A percentile compares a stretch with the other conserved stretches of the same genome.
Conservation (phyloP, 2,797 vertebrate species). For the Hyperoplus lanceolatus region DNA sequence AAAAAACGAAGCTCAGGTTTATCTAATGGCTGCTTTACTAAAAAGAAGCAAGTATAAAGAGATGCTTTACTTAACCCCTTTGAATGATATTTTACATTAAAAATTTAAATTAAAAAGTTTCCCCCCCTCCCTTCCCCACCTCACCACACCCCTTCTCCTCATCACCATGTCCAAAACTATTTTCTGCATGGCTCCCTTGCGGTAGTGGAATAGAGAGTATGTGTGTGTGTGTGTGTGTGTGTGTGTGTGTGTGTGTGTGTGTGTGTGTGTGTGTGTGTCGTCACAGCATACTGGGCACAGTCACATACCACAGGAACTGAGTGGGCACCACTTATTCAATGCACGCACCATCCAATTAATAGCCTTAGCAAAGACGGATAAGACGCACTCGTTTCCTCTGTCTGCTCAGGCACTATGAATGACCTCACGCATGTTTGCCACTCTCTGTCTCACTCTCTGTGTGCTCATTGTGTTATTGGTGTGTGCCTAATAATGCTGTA, state of each 20-base stretch:
- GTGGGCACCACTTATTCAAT: slow-evolving; percentile 45
- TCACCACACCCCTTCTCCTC: too few species aligned
- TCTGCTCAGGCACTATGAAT: slow-evolving; percentile 30
- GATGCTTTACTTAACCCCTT: too few species aligned
- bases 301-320: slow-evolving; percentile 33
- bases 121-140: too few species aligned
- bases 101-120: too few species aligned
- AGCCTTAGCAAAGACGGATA: slow-evolving; percentile 20
- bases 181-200: too few species aligned
- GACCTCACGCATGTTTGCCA: slow-evolving; percentile 42
- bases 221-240: not conserved
- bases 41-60: too few species aligned
- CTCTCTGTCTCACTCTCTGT: slow-evolving; percentile 27
- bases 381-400: slow-evolving; percentile 17
- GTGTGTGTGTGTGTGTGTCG: slow-evolving; percentile 15
- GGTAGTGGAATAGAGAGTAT: too few species aligned
- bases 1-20: too few species aligned
- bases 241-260: too few species aligned
- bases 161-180: too few species aligned
- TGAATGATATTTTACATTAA: too few species aligned
- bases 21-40: too few species aligned
- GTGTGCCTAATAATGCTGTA: slow-evolving; percentile 63
- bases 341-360: slow-evolving; percentile 31
- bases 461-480: slow-evolving; percentile 31
- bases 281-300: slow-evolving; percentile 19